Evolutionary conservation across 2,888 invertebrate species (phyloP).

Genomic region (Leucoptera coffeella): DNA sequence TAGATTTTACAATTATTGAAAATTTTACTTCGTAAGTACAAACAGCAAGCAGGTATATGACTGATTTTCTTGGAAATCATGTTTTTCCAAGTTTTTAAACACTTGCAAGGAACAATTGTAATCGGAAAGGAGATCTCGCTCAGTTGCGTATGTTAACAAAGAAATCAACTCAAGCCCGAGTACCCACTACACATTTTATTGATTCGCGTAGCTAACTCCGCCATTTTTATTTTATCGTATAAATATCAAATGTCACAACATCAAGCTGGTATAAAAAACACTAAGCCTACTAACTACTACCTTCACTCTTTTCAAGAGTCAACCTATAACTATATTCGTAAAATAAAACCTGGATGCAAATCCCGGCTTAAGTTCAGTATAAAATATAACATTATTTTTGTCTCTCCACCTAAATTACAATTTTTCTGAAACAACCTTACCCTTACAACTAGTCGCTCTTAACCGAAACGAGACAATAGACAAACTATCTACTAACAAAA

Average conservation of each 20-base stretch:
- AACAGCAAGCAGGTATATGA: too few relatives aligned
- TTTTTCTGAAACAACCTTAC: conserved; percentile 49
- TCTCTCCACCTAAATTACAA: conserved; percentile 42
- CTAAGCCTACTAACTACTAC: conserved; percentile 54
- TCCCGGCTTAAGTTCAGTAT: conserved; percentile 27
- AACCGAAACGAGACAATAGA: conserved; percentile 43
- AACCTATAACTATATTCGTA: conserved; percentile 45
- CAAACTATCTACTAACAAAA: too few relatives aligned
- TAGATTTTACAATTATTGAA: too few relatives aligned
- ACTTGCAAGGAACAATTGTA: conserved; percentile 38
- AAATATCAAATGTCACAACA: conserved; percentile 51
- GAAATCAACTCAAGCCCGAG: too few relatives aligned
- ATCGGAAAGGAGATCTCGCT: too few relatives aligned
- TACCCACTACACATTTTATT: conserved; percentile 43
- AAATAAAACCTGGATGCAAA: conserved; percentile 31
- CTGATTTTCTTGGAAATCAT: too few relatives aligned
- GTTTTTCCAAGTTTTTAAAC: too few relatives aligned
- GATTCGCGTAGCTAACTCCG: conserved; percentile 31
- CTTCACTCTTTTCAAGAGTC: conserved; percentile 52
- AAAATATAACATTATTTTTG: conserved; percentile 46
- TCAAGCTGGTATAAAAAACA: conserved; percentile 56
- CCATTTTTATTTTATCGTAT: conserved; percentile 32
- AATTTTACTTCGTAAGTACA: too few relatives aligned
- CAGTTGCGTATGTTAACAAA: too few relatives aligned
- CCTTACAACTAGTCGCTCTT: conserved; percentile 20